Percentiles rank a stretch among this genome's conserved stretches.
These are phyloP conservation scores for Python bivittatus DNA, from an alignment of 2,113 vertebrate species.

Conservation along the genomic window DNA sequence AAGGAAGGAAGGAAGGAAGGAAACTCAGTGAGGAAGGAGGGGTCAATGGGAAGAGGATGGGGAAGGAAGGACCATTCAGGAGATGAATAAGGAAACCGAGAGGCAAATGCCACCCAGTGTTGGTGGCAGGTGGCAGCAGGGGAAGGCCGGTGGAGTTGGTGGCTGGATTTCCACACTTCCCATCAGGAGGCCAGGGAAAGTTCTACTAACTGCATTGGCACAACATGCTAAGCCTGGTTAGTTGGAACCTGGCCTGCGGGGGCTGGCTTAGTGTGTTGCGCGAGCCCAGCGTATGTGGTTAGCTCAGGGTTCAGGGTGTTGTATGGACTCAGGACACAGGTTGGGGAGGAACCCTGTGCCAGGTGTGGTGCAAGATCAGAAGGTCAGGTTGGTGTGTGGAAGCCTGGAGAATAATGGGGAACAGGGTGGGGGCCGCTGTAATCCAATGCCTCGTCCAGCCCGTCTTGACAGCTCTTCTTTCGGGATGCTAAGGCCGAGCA, in stretches of 20 bases:
- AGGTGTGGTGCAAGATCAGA: rapidly evolving
- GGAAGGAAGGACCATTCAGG: neutral
- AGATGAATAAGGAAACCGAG: too few species aligned
- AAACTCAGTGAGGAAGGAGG: rapidly evolving
- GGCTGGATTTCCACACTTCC: neutral
- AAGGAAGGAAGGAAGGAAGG: neutral
- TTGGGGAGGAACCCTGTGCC: too few species aligned
- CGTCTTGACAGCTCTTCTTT: too few species aligned
- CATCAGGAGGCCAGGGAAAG: neutral
- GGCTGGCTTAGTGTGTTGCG: neutral
- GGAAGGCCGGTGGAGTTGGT: neutral
- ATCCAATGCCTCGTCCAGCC: neutral
- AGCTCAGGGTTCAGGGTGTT: neutral
- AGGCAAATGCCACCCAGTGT: neutral
- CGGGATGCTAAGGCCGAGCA: conserved; percentile 8
- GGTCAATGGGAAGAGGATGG: neutral
- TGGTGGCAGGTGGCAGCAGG: neutral
- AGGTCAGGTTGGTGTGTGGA: neutral
- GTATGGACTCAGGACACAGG: neutral
- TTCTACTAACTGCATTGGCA: neutral
- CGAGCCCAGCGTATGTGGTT: neutral
- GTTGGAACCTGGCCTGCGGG: neutral
- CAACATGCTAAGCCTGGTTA: too few species aligned
- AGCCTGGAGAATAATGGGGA: rapidly evolving
- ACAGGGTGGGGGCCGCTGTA: rapidly evolving